Percentiles rank a stretch among this genome's conserved stretches.
These are phyloP conservation scores for Hypolimnas misippus DNA, from an alignment of 2,888 invertebrate genomes.

Conservation along the genomic window DNA sequence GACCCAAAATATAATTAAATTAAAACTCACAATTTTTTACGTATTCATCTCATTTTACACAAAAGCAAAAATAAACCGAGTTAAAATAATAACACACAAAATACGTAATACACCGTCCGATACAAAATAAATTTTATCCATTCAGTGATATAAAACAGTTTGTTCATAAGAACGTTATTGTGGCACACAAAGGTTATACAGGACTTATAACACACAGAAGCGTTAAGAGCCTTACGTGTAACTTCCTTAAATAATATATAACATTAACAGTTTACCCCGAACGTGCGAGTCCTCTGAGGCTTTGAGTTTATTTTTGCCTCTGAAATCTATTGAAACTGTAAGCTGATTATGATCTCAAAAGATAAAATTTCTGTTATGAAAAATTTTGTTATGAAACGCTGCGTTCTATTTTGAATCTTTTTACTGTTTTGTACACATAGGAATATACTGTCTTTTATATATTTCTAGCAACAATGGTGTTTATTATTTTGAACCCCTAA, in stretches of 20 bases:
- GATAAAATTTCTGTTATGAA: neutral
- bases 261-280: constrained; percentile 42
- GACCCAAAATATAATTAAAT: no score
- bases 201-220: constrained; percentile 45
- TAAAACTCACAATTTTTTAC: no score
- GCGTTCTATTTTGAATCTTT: constrained; percentile 1
- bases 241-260: constrained; percentile 50
- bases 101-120: neutral
- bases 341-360: constrained; percentile 41
- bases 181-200: constrained; percentile 11
- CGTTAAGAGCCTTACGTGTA: constrained; percentile 51
- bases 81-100: neutral
- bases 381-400: constrained; percentile 10
- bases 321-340: constrained; percentile 46
- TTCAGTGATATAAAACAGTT: constrained; percentile 3
- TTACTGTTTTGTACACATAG: no score
- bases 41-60: no score
- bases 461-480: no score
- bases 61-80: no score
- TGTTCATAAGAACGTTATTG: neutral
- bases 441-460: no score
- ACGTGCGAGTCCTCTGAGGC: constrained; percentile 37
- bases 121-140: neutral
- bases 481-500: no score
- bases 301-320: constrained; percentile 45